Evolutionary conservation across 2,113 vertebrate genomes (phyloP).

Genomic region (Peucedramus taeniatus): DNA sequence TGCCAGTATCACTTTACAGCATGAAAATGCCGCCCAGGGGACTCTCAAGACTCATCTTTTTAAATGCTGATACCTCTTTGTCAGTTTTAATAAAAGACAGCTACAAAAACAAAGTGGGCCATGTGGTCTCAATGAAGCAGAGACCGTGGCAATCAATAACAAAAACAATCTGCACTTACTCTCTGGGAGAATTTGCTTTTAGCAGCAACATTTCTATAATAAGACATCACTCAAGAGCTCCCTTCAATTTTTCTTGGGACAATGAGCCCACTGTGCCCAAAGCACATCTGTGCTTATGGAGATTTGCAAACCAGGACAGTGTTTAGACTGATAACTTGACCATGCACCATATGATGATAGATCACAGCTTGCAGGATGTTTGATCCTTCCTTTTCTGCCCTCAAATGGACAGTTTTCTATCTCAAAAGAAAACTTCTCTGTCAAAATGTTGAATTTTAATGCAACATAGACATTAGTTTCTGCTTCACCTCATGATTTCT

Average conservation of each 20-base stretch:
- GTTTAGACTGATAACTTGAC: constrained; percentile 10
- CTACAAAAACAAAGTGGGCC: constrained; percentile 55
- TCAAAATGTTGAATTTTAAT: background rate
- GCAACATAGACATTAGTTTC: background rate
- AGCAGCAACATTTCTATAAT: constrained; percentile 28
- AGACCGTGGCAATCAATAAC: constrained; percentile 28
- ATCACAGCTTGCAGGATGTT: background rate
- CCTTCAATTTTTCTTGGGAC: constrained; percentile 20
- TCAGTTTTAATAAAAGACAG: constrained; percentile 65
- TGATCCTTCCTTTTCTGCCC: background rate
- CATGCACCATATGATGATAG: background rate
- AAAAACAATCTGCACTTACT: constrained; percentile 39
- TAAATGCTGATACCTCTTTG: constrained; percentile 49
- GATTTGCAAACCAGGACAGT: background rate
- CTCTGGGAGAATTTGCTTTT: constrained; percentile 39
- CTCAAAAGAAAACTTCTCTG: background rate
- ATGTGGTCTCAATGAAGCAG: constrained; percentile 58
- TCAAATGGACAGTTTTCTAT: background rate
- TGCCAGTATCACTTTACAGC: constrained; percentile 52
- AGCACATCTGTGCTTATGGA: constrained; percentile 9
- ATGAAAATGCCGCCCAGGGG: background rate
- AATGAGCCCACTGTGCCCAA: constrained; percentile 37
- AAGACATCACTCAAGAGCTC: constrained; percentile 26
- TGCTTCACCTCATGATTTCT: background rate
- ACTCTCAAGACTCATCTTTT: constrained; percentile 53